Base-by-base conservation (phyloP, 2,113 vertebrate species). In the Nyctibius bracteatus region DNA sequence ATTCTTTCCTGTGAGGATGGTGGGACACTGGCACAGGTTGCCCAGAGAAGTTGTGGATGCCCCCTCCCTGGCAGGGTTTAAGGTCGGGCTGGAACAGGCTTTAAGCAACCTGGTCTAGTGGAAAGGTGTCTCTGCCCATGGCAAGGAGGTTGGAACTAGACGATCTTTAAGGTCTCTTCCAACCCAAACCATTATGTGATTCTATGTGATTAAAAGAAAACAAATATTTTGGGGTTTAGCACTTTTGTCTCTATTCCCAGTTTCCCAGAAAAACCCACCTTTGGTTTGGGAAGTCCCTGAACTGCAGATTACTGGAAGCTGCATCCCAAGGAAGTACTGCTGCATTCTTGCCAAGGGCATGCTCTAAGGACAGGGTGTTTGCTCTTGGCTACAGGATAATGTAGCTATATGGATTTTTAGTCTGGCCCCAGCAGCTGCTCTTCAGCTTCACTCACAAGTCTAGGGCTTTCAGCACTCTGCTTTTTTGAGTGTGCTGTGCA, bases 301-400 rank as follows among this genome's bases (percentile, higher is more conserved):
- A 10, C 12, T 62, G n/a, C 33, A 51, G 24, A 10, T 54, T 52
- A 7, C 7, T 93, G 65, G 7, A 58, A 85, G 28, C 27, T 85
- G n/a, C 27, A 47, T 63, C 22, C 39, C 39, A 27, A 47, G 47
- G 74, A 85, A 67, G 44, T 43, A 21, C 12, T 74, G 37, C 28
- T 41, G 58, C 0, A 0, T 79, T 51, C n/a, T 58, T 81, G 55
- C 27, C 31, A 30, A 37, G 20, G 46, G 55, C 4, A 1, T 86
- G 35, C 84, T 52, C 31, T 57, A 24, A 81, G 81, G 51, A 22
- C 61, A 85, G 59, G 21, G 25, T 87, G 39, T 83, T 88, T 81
- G 67, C 62, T 70, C 27, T 63, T 86, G 35, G 39, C 80, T 65
- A 0, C 9, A 10, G 25, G 35, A 43, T 18, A 28, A n/a, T 0